Evolutionary conservation across 2,797 vertebrate species (phyloP).

Genomic region (Peromyscus eremicus): DNA sequence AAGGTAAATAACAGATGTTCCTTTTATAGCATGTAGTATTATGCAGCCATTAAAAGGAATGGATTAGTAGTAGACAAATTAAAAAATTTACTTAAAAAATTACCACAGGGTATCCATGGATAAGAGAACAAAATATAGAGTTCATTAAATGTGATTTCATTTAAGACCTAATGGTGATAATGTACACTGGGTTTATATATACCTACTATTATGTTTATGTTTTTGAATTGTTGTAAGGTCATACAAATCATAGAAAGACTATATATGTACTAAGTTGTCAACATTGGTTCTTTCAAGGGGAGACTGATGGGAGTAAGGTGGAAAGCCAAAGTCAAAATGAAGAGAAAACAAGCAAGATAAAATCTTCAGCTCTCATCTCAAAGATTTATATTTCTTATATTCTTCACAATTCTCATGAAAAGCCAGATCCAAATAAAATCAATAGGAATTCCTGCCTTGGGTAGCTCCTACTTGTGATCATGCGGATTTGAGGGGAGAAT

Average conservation of each 20-base stretch:
- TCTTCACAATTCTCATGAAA: neutral
- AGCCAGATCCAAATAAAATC: slow-evolving; percentile 47
- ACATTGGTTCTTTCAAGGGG: neutral
- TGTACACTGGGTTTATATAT: neutral
- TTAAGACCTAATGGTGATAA: slow-evolving; percentile 4
- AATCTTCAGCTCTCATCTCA: neutral
- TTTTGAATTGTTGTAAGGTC: neutral
- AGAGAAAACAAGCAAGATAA: slow-evolving; percentile 35
- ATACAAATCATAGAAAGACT: neutral
- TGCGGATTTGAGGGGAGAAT: neutral
- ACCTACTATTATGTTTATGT: neutral
- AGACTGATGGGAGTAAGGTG: neutral
- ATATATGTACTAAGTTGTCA: neutral
- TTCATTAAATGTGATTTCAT: neutral
- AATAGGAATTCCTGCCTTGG: neutral
- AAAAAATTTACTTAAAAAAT: slow-evolving; percentile 28
- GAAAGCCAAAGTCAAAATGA: neutral
- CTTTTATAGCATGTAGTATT: slow-evolving; percentile 14
- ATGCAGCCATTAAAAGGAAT: neutral
- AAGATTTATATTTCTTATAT: slow-evolving; percentile 32
- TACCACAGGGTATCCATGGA: neutral
- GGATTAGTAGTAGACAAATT: neutral
- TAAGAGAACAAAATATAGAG: slow-evolving; percentile 31
- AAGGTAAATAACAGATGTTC: slow-evolving; percentile 10
- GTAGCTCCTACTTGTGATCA: neutral